Evolutionary conservation across 2,888 invertebrate species (phyloP).

Genomic region (Polymixis flavicincta): DNA sequence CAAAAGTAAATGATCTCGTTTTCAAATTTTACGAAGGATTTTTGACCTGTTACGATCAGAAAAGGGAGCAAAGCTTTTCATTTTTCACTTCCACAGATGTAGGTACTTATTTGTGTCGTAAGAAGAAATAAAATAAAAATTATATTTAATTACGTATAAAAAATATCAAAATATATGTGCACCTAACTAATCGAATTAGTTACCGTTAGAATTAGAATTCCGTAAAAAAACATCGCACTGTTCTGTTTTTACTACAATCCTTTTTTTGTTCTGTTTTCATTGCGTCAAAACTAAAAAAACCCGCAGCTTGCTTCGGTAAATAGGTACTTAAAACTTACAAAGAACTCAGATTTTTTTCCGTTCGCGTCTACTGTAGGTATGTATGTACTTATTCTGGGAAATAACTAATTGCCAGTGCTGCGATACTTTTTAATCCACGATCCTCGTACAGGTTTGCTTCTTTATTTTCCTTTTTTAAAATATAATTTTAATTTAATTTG

Average conservation of each 20-base stretch:
- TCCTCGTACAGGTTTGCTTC: too few species aligned
- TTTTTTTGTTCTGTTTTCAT: not conserved
- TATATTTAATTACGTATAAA: not conserved
- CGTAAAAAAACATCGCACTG: not conserved
- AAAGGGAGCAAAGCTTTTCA: not conserved
- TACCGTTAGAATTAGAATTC: constrained; percentile 1
- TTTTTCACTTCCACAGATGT: not conserved
- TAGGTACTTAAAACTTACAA: not conserved
- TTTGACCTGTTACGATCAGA: not conserved
- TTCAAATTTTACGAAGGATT: not conserved
- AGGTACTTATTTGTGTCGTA: not conserved
- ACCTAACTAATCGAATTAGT: constrained; percentile 12
- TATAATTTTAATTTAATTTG: too few species aligned
- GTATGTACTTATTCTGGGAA: too few species aligned
- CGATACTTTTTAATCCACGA: too few species aligned
- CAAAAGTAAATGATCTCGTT: not conserved
- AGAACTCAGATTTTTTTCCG: not conserved
- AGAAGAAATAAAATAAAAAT: not conserved
- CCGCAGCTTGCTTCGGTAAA: not conserved
- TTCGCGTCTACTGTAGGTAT: not conserved
- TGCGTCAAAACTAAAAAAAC: not conserved
- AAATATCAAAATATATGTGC: not conserved
- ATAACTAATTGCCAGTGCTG: too few species aligned
- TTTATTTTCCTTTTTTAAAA: too few species aligned
- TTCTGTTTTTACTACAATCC: constrained; percentile 4